Evolutionary conservation across 2,888 invertebrate species (phyloP).

Genomic region (Synanthedon tipuliformis): DNA sequence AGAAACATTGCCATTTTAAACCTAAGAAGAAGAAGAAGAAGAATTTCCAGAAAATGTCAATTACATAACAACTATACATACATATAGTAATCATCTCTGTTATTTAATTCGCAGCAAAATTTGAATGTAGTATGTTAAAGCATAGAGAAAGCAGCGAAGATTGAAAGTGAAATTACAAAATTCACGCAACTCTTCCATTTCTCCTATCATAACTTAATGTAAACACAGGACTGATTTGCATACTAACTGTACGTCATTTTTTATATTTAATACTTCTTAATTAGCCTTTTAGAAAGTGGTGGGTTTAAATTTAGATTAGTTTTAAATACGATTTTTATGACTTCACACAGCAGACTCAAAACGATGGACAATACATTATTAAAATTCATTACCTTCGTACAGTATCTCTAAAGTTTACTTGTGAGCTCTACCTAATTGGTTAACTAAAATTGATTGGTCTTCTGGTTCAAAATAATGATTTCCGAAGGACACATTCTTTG

Average conservation of each 20-base stretch:
- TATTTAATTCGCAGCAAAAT: slow-evolving; percentile 17
- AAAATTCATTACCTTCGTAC: neutral
- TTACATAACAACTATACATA: slow-evolving; percentile 15
- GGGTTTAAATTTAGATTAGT: neutral
- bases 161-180: slow-evolving; percentile 20
- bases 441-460: too few relatives aligned
- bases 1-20: too few relatives aligned
- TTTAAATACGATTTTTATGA: neutral
- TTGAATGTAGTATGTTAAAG: slow-evolving; percentile 17
- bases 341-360: neutral
- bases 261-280: neutral
- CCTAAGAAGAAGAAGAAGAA: too few relatives aligned
- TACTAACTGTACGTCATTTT: neutral
- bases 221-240: neutral
- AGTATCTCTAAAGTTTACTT: neutral
- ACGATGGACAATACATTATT: neutral
- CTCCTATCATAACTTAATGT: neutral
- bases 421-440: neutral
- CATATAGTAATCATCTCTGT: slow-evolving; percentile 11
- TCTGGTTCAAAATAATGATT: neutral
- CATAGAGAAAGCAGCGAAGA: slow-evolving; percentile 9
- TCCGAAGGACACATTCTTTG: slow-evolving; percentile 1
- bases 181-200: slow-evolving; percentile 12
- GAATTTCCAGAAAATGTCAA: neutral
- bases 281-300: neutral